phyloP scores from a whole-genome alignment of 2,113 vertebrate genomes.

The Oreochromis tanganicae region DNA sequence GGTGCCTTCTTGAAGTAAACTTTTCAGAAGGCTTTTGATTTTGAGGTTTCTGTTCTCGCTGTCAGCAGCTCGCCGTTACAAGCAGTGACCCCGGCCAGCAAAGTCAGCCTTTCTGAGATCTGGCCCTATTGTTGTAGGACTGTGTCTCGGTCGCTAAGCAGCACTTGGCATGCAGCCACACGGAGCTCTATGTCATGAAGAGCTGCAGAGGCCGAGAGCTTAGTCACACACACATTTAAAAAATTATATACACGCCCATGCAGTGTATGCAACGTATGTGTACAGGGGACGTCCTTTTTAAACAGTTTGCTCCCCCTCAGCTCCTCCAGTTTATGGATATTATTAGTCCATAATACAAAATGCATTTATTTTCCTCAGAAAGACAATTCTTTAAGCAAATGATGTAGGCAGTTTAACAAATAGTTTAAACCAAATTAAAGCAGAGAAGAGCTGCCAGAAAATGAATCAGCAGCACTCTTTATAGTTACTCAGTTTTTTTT shows the following conservation, averaged over 20 bases:
- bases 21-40: conserved; percentile 28
- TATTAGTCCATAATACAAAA: background rate
- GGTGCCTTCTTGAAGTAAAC: conserved; percentile 23
- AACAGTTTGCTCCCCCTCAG: background rate
- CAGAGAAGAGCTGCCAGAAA: background rate
- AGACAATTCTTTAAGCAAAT: background rate
- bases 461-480: background rate
- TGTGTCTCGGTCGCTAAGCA: conserved; percentile 63
- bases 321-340: background rate
- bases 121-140: conserved; percentile 46
- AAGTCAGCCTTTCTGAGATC: conserved; percentile 19
- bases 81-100: conserved; percentile 4
- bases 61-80: conserved; percentile 30
- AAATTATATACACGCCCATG: background rate
- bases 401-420: background rate
- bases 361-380: background rate
- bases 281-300: background rate
- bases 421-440: background rate
- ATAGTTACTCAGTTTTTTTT: fast-evolving
- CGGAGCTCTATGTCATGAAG: conserved; percentile 33
- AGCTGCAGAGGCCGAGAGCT: conserved; percentile 8
- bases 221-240: conserved; percentile 10
- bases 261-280: background rate
- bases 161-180: conserved; percentile 53
- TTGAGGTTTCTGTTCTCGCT: conserved; percentile 29